A percentile compares a stretch with the other conserved stretches of the same genome.
Evolutionary conservation across 2,797 vertebrate species (phyloP).

Genomic region (Ispidina lecontei): DNA sequence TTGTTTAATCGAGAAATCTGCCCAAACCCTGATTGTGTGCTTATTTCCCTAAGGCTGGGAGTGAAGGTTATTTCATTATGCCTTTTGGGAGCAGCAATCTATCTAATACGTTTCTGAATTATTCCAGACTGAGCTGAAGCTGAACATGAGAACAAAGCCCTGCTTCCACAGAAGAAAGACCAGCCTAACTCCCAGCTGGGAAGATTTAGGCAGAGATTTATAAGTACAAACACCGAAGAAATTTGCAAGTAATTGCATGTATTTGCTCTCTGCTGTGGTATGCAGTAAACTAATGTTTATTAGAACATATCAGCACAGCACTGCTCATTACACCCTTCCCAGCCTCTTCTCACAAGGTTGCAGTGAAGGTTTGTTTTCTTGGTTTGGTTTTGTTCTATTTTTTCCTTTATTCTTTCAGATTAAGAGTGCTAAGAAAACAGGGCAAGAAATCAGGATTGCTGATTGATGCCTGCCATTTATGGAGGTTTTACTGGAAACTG

Average conservation of each 20-base stretch:
- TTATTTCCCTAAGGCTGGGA: constrained; percentile 85
- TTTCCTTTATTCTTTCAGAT: constrained; percentile 55
- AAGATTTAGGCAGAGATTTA: constrained; percentile 90
- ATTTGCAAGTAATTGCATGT: constrained; percentile 83
- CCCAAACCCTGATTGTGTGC: constrained; percentile 83
- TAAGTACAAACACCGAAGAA: constrained; percentile 81
- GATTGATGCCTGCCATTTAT: neutral
- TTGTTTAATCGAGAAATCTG: constrained; percentile 86
- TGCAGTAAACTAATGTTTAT: constrained; percentile 78
- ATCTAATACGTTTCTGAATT: constrained; percentile 91
- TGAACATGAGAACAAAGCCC: constrained; percentile 89
- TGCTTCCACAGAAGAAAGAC: constrained; percentile 77
- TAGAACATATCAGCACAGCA: constrained; percentile 70
- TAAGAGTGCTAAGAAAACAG: constrained; percentile 9
- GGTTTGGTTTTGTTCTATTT: neutral
- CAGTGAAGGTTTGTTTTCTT: constrained; percentile 19
- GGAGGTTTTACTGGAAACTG: neutral
- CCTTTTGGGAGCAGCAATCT: constrained; percentile 87
- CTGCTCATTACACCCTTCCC: constrained; percentile 61
- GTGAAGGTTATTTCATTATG: constrained; percentile 89
- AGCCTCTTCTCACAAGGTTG: constrained; percentile 33
- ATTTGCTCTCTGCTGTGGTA: constrained; percentile 75
- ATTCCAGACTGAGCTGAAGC: constrained; percentile 86
- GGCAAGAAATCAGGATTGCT: neutral
- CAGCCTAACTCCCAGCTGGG: constrained; percentile 82